Percentiles rank a stretch among this genome's conserved stretches.
Evolutionary conservation across 2,113 vertebrate species (phyloP).

Genomic region (Zootoca vivipara): DNA sequence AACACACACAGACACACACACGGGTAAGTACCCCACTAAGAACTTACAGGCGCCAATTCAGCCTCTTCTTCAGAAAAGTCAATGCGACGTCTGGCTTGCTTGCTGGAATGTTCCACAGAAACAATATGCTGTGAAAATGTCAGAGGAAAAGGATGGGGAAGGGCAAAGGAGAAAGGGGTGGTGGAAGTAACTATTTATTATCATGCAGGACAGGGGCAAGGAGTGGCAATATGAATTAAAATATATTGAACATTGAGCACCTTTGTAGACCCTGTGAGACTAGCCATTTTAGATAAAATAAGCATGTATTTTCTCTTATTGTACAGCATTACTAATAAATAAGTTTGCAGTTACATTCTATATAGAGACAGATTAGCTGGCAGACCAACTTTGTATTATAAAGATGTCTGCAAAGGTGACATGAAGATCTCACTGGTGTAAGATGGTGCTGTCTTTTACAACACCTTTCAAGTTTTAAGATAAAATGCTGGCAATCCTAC

Average conservation of each 20-base stretch:
- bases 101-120: slow-evolving; percentile 78
- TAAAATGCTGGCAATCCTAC: too few relatives aligned
- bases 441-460: neutral
- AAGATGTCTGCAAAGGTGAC: too few relatives aligned
- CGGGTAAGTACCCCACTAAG: neutral
- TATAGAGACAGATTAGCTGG: neutral
- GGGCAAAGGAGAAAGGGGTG: slow-evolving; percentile 53
- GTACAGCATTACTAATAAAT: neutral
- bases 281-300: neutral
- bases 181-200: slow-evolving; percentile 58
- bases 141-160: slow-evolving; percentile 46
- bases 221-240: slow-evolving; percentile 28
- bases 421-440: too few relatives aligned
- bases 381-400: too few relatives aligned
- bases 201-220: slow-evolving; percentile 53
- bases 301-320: neutral
- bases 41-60: slow-evolving; percentile 86
- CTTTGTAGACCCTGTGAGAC: neutral
- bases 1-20: neutral
- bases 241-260: neutral
- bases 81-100: slow-evolving; percentile 77
- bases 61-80: slow-evolving; percentile 81
- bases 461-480: neutral
- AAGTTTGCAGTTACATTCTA: neutral
- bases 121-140: slow-evolving; percentile 81